Evolutionary conservation across 1,140 invertebrate species (phyloP).

Genomic region (Argopecten irradians): DNA sequence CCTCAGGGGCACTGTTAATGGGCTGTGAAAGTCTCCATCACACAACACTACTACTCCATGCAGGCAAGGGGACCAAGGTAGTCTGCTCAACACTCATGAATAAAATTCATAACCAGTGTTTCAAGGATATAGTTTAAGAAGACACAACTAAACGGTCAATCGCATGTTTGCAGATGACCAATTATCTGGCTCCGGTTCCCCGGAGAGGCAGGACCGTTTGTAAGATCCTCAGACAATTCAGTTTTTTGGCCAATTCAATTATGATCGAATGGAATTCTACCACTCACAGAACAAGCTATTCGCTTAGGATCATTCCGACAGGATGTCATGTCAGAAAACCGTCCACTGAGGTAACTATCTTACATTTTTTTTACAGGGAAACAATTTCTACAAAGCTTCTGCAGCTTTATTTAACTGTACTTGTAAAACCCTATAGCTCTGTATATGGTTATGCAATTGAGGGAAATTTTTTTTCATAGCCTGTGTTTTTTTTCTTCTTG

Average conservation of each 20-base stretch:
- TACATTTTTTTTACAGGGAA: background rate
- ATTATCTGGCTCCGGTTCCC: background rate
- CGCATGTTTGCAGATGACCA: background rate
- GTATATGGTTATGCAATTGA: background rate
- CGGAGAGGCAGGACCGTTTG: background rate
- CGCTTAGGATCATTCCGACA: background rate
- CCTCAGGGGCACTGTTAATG: slow-evolving; percentile 13
- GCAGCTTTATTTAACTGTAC: background rate
- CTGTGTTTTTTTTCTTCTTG: background rate
- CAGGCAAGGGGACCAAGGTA: background rate
- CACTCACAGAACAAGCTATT: background rate
- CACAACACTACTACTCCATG: background rate
- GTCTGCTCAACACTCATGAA: background rate
- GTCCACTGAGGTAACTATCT: background rate
- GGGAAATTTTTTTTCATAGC: background rate
- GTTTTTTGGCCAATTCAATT: slow-evolving; percentile 1
- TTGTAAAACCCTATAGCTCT: background rate
- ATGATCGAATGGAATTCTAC: background rate
- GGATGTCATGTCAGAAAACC: background rate
- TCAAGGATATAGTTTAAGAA: slow-evolving; percentile 8
- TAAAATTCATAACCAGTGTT: slow-evolving; percentile 12
- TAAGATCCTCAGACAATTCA: background rate
- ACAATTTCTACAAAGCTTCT: background rate
- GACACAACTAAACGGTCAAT: slow-evolving; percentile 9
- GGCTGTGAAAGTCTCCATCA: background rate